A percentile compares a stretch with the other conserved stretches of the same genome.
Conservation (phyloP, 2,888 invertebrate genomes). For the Pegoplata infirma region DNA sequence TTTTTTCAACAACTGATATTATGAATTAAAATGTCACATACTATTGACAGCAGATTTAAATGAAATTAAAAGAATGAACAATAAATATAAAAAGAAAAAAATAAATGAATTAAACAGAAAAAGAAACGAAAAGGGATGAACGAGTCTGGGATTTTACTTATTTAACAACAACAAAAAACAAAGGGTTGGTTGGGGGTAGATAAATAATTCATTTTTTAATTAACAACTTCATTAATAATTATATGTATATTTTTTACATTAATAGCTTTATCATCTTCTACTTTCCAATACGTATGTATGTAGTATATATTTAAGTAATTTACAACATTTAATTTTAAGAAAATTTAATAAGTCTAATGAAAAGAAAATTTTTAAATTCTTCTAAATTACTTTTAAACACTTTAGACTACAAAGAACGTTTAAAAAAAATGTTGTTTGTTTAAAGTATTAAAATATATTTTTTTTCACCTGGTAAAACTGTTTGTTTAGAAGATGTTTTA, state of each 20-base stretch:
- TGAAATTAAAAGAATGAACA: background rate
- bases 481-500: slow-evolving; percentile 44
- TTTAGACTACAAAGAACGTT: slow-evolving; percentile 39
- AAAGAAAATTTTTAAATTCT: background rate
- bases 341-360: slow-evolving; percentile 4
- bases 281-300: background rate
- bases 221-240: background rate
- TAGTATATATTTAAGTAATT: background rate
- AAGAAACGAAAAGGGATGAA: slow-evolving; percentile 5
- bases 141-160: background rate
- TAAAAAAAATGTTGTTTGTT: slow-evolving; percentile 31
- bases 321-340: slow-evolving; percentile 17
- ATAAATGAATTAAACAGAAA: background rate
- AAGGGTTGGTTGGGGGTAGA: no score
- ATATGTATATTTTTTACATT: no score
- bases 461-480: slow-evolving; percentile 67
- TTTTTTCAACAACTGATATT: slow-evolving; percentile 5
- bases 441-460: slow-evolving; percentile 35
- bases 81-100: background rate
- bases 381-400: slow-evolving; percentile 27
- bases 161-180: no score
- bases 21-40: slow-evolving; percentile 29
- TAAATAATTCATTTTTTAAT: background rate
- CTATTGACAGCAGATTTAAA: slow-evolving; percentile 24
- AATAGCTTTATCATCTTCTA: background rate